A percentile compares a stretch with the other conserved stretches of the same genome.
Conservation (phyloP, 2,888 invertebrate genomes). For the Troilus luridus region DNA sequence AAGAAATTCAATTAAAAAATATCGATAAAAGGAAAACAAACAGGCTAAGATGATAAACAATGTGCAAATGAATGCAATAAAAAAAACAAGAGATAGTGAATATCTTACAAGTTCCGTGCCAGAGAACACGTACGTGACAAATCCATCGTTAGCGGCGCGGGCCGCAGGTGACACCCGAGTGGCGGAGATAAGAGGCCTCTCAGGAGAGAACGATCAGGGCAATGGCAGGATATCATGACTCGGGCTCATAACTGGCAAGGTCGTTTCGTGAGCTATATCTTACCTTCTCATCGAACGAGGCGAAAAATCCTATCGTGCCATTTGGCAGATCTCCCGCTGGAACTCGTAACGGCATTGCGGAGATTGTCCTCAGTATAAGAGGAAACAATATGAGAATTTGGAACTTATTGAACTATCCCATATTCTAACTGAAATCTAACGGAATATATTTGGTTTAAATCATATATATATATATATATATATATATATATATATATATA, state of each 20-base stretch:
- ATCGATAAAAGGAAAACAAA: background rate
- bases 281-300: background rate
- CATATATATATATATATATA: too few relatives aligned
- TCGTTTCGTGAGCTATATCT: constrained; percentile 4
- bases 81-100: background rate
- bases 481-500: too few relatives aligned
- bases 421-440: background rate
- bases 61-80: background rate
- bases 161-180: constrained; percentile 31
- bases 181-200: constrained; percentile 2
- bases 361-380: background rate
- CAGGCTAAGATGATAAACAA: background rate
- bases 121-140: constrained; percentile 17
- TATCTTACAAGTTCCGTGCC: background rate
- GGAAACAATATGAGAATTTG: background rate
- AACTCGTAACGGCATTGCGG: constrained; percentile 2
- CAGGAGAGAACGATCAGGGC: background rate
- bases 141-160: background rate
- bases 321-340: constrained; percentile 14
- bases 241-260: constrained; percentile 15
- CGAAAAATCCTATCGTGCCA: constrained; percentile 20
- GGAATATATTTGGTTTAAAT: background rate
- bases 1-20: background rate
- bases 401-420: background rate
- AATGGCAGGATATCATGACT: constrained; percentile 39